phyloP scores from a whole-genome alignment of 2,888 invertebrate genomes.

The Hymenopus coronatus region DNA sequence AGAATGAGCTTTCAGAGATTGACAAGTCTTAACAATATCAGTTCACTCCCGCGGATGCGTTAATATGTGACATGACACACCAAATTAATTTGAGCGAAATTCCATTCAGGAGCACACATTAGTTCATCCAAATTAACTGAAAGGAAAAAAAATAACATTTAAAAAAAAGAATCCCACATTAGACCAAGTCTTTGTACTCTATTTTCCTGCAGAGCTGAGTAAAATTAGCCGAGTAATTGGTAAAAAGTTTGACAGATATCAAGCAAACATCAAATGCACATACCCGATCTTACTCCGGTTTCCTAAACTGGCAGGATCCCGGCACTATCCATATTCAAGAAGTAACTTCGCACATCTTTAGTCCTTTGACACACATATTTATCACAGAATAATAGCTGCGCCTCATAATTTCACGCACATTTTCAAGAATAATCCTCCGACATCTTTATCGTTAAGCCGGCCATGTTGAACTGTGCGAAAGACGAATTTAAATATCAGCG shows the following conservation, averaged over 20 bases:
- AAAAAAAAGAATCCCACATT: too few relatives aligned
- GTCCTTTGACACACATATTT: conserved; percentile 9
- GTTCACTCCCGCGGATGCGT: too few relatives aligned
- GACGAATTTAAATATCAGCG: conserved; percentile 35
- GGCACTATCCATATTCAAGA: conserved; percentile 27
- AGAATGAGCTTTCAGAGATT: too few relatives aligned
- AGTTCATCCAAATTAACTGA: too few relatives aligned
- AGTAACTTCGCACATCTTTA: conserved; percentile 6
- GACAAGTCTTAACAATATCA: too few relatives aligned
- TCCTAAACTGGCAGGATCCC: conserved; percentile 30
- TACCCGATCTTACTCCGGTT: conserved; percentile 22
- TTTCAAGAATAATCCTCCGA: conserved; percentile 24
- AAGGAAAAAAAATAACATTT: too few relatives aligned
- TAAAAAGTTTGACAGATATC: background rate
- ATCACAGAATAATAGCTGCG: background rate
- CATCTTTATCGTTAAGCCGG: conserved; percentile 23
- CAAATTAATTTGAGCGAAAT: too few relatives aligned
- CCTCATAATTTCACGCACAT: conserved; percentile 7
- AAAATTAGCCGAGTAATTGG: background rate
- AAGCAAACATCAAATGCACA: background rate
- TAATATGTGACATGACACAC: too few relatives aligned
- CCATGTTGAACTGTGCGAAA: conserved; percentile 29
- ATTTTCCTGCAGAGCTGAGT: too few relatives aligned
- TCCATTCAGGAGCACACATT: too few relatives aligned
- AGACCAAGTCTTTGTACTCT: too few relatives aligned